A percentile compares a stretch with the other conserved stretches of the same genome.
These are phyloP conservation scores for Venturia canescens DNA, from an alignment of 1,140 invertebrate genomes.

Conservation along the genomic window DNA sequence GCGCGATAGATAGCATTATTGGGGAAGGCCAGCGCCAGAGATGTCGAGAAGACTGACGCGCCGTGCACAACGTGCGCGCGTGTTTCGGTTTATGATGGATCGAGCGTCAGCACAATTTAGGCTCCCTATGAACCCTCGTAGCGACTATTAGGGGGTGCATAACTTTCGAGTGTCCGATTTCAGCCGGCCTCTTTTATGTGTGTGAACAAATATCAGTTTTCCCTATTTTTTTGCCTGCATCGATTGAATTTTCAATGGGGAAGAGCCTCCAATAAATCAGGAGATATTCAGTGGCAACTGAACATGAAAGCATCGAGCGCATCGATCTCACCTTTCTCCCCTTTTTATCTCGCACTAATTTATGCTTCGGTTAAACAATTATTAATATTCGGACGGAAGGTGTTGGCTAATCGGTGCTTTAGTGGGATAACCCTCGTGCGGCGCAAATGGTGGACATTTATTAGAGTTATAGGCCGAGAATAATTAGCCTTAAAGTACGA, in stretches of 20 bases:
- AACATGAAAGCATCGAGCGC: too few relatives aligned
- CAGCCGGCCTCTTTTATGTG: neutral
- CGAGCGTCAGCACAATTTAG: slow-evolving; percentile 44
- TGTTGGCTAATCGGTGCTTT: too few relatives aligned
- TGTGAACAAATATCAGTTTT: neutral
- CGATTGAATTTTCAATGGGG: too few relatives aligned
- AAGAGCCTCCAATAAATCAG: neutral
- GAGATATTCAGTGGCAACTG: neutral
- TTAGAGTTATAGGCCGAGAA: too few relatives aligned
- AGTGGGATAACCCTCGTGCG: too few relatives aligned
- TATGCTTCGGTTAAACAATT: too few relatives aligned
- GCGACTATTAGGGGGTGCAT: slow-evolving; percentile 51
- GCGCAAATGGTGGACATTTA: too few relatives aligned
- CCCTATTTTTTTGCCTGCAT: too few relatives aligned
- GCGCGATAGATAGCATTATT: neutral
- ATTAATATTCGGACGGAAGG: too few relatives aligned
- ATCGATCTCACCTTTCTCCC: too few relatives aligned
- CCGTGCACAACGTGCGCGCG: neutral
- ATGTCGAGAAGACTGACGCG: slow-evolving; percentile 26
- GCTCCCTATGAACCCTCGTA: neutral
- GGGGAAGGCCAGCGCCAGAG: neutral
- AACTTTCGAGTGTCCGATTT: slow-evolving; percentile 34
- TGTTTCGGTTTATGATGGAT: slow-evolving; percentile 54
- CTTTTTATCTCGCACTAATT: too few relatives aligned
- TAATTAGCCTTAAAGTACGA: too few relatives aligned